Base-by-base conservation (phyloP, 2,113 vertebrate species). In the Abramis brama region DNA sequence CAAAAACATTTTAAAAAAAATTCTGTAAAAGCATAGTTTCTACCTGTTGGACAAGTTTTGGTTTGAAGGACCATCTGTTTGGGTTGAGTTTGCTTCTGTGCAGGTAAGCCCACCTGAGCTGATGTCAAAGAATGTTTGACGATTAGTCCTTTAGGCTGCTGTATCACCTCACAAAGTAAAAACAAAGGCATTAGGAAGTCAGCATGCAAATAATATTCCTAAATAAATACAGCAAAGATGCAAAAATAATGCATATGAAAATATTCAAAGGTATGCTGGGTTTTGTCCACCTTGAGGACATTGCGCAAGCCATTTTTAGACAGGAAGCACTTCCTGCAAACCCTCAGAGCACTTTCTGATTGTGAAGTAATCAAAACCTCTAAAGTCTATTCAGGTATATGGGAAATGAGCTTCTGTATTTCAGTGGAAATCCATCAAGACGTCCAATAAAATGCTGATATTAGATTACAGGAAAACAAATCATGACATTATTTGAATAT, bases 141-240 rank as follows among this genome's bases (percentile, higher is more conserved):
- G 86, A 90, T 6, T 4, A 90, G 92, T 64, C 71, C 83, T 93
- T 5, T 94, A 82, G 52, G 89, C 43, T 95, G 95, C 4, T 96
- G 96, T 81, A 96, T 94, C 79, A 96, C 91, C 96, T 97, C 89
- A n/a, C 19, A 50, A 89, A 89, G 52, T 82, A 84, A 83, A 70
- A 78, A 73, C 62, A 70, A 3, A 79, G 15, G 59, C 4, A 83
- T 11, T 7, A 12, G 33, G 9, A 47, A 43, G 5, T 30, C 19
- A 30, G 23, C 15, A n/a, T 57, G 55, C 55, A 57, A 57, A 57
- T 57, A 9, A 23, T 23, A 57, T 55, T 33, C 30, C 23, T 15
- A 21, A 47, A 50, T 75, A 73, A 82, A 74, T 43, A 57, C n/a
- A 71, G 23, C 11, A 52, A 33, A 79, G 27, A 43, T 43, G 36